Conservation (phyloP, 2,113 vertebrate genomes). For the Varanus salvator region DNA sequence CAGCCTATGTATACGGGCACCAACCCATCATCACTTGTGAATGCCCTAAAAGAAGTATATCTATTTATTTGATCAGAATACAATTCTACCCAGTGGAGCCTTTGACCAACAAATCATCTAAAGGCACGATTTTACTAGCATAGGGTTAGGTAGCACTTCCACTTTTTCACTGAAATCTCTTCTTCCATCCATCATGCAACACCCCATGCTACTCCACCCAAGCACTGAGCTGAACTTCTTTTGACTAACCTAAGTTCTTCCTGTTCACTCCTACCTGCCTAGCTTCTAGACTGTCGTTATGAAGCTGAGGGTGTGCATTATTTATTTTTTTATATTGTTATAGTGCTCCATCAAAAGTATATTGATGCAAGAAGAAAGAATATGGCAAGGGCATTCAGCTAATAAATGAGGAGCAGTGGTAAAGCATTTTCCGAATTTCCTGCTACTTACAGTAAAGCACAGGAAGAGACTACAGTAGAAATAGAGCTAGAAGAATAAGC, state of each 20-base stretch:
- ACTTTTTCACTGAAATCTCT: neutral
- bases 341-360: neutral
- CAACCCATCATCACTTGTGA: neutral
- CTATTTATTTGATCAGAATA: neutral
- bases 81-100: neutral
- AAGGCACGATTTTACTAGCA: neutral
- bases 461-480: neutral
- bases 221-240: neutral
- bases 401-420: neutral
- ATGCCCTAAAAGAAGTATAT: neutral
- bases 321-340: neutral
- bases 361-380: neutral
- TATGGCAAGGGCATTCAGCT: neutral
- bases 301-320: neutral
- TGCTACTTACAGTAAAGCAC: neutral
- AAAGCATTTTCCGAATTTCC: neutral
- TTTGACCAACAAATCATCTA: neutral
- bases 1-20: too few relatives aligned
- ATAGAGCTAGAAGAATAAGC: slow-evolving; percentile 1
- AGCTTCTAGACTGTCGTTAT: neutral
- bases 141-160: neutral
- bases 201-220: neutral
- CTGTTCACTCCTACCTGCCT: neutral
- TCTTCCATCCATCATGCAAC: neutral
- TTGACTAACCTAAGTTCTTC: neutral